Percentiles rank a stretch among this genome's conserved stretches.
Evolutionary conservation across 2,888 invertebrate species (phyloP).

Genomic region (Nomada ruficornis): DNA sequence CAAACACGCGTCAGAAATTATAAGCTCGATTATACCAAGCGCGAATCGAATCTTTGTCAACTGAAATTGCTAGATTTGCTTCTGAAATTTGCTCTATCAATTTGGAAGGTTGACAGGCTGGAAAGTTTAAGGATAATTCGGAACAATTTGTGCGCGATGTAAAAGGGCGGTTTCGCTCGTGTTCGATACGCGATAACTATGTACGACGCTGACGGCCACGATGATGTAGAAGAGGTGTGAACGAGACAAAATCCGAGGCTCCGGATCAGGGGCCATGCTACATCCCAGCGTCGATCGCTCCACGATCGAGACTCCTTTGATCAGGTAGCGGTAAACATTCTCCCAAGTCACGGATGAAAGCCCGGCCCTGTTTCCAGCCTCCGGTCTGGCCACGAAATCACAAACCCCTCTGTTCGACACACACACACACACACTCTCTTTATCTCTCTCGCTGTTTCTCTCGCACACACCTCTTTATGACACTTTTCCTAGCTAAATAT

Average conservation of each 20-base stretch:
- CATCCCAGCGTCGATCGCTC: slow-evolving; percentile 56
- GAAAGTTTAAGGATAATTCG: slow-evolving; percentile 35
- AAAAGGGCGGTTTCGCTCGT: slow-evolving; percentile 16
- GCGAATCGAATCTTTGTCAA: no score
- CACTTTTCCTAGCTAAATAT: slow-evolving; percentile 52
- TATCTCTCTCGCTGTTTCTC: neutral
- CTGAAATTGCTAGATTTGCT: no score
- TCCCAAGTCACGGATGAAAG: slow-evolving; percentile 78
- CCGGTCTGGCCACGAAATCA: slow-evolving; percentile 59
- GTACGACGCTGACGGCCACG: slow-evolving; percentile 36
- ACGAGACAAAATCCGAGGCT: slow-evolving; percentile 58
- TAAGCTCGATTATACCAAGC: neutral
- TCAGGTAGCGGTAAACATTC: slow-evolving; percentile 79
- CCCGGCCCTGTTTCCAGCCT: slow-evolving; percentile 66
- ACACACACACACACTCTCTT: neutral
- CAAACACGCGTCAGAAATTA: slow-evolving; percentile 14
- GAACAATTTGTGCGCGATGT: neutral
- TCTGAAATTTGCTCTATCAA: no score
- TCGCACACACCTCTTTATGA: slow-evolving; percentile 46
- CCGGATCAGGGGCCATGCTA: slow-evolving; percentile 46
- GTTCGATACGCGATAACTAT: slow-evolving; percentile 26
- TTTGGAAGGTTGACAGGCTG: neutral
- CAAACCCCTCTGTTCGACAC: slow-evolving; percentile 31
- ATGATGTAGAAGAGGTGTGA: slow-evolving; percentile 48
- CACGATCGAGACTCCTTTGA: slow-evolving; percentile 76